These are phyloP conservation scores for Drosophila ohnishii DNA, from an alignment of 1,140 invertebrate genomes.

Conservation along the genomic window DNA sequence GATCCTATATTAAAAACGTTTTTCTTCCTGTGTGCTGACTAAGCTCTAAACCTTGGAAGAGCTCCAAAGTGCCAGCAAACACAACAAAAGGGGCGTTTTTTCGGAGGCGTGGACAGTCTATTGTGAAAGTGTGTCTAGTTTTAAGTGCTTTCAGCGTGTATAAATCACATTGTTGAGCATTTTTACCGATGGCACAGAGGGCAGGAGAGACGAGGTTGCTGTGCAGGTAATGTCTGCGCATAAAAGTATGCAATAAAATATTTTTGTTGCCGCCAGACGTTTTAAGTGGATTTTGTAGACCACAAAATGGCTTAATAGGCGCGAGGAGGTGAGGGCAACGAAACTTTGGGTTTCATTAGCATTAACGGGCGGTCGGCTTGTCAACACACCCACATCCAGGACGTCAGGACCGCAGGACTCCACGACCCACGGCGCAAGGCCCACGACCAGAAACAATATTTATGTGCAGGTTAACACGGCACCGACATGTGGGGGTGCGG, in stretches of 20 bases:
- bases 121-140: constrained; percentile 69
- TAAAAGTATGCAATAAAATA: constrained; percentile 71
- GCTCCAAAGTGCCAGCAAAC: constrained; percentile 56
- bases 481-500: constrained; percentile 18
- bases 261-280: constrained; percentile 57
- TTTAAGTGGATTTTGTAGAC: constrained; percentile 57
- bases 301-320: constrained; percentile 57
- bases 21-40: constrained; percentile 53
- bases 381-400: constrained; percentile 53
- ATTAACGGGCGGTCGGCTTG: constrained; percentile 65
- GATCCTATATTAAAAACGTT: background rate
- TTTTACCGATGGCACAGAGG: constrained; percentile 18
- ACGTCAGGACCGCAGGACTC: background rate
- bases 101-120: constrained; percentile 53
- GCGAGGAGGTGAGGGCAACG: constrained; percentile 12
- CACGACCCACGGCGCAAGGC: constrained; percentile 5
- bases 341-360: constrained; percentile 64
- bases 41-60: constrained; percentile 45
- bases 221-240: constrained; percentile 67
- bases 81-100: constrained; percentile 52
- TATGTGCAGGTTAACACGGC: constrained; percentile 67
- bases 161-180: constrained; percentile 70
- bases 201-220: background rate
- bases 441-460: constrained; percentile 62
- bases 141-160: constrained; percentile 73